phyloP scores from a whole-genome alignment of 2,113 vertebrate species.

The Mirounga angustirostris region DNA sequence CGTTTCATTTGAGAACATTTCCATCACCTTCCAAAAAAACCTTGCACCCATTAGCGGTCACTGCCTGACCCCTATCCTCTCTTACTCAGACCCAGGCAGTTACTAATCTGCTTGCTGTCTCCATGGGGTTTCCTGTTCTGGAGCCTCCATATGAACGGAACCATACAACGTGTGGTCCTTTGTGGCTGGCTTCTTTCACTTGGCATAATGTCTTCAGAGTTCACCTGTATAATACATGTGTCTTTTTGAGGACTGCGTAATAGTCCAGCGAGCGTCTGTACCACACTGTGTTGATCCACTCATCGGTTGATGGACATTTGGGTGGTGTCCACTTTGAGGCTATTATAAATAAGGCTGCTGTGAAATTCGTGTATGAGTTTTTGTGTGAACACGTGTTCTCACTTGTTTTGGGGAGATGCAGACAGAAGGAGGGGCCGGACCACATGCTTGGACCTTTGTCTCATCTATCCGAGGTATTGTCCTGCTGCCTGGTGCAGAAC shows the following conservation, averaged over 20 bases:
- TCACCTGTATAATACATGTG: not conserved
- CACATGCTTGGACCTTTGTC: not conserved
- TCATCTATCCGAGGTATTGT: not conserved
- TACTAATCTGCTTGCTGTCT: not conserved
- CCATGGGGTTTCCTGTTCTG: not conserved
- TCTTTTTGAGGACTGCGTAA: not conserved
- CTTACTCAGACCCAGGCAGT: not conserved
- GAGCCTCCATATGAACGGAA: not conserved
- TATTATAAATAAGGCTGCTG: not conserved
- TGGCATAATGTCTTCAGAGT: not conserved
- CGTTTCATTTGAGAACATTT: constrained; percentile 28
- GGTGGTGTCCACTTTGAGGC: not conserved
- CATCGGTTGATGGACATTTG: not conserved
- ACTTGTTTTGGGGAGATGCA: not conserved
- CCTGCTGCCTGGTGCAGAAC: not conserved
- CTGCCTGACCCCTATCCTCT: not conserved
- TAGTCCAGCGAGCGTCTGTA: not conserved
- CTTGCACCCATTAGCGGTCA: not conserved
- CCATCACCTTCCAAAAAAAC: not conserved
- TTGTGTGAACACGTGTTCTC: not conserved
- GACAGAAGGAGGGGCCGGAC: not conserved
- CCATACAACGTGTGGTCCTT: not conserved
- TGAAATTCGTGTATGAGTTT: not conserved
- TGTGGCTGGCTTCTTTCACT: not conserved
- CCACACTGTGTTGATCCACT: not conserved